These are phyloP conservation scores for Heliconius nattereri DNA, from an alignment of 1,140 invertebrate species.

Conservation along the genomic window DNA sequence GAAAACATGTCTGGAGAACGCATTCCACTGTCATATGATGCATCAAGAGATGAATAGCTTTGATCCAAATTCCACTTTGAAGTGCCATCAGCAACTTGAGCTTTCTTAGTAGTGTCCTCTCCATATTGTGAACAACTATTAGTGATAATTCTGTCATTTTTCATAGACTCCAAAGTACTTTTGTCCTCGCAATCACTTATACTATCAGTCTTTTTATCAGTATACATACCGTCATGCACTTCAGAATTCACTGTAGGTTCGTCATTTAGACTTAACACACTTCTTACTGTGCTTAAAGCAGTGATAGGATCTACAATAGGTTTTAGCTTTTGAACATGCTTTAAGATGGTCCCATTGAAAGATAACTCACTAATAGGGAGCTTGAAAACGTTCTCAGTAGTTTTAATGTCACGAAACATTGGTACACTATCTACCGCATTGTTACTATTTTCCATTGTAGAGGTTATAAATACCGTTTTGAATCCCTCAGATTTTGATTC, in stretches of 20 bases:
- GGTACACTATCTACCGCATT: constrained; percentile 77
- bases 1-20: constrained; percentile 82
- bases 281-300: constrained; percentile 58
- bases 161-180: constrained; percentile 46
- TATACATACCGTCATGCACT: constrained; percentile 22
- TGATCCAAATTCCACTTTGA: constrained; percentile 69
- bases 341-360: constrained; percentile 74
- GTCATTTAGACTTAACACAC: constrained; percentile 48
- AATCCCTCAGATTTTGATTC: constrained; percentile 60
- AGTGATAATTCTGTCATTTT: constrained; percentile 46
- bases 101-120: constrained; percentile 51
- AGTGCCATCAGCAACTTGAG: constrained; percentile 46
- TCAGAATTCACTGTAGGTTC: constrained; percentile 32
- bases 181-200: constrained; percentile 45
- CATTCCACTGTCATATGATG: constrained; percentile 75
- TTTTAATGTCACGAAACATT: constrained; percentile 62
- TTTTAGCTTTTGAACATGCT: constrained; percentile 75
- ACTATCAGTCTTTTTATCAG: constrained; percentile 19
- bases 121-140: constrained; percentile 59
- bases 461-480: constrained; percentile 69
- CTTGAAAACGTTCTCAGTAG: constrained; percentile 69
- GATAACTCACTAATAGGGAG: constrained; percentile 74
- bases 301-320: constrained; percentile 73
- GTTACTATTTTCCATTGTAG: constrained; percentile 80
- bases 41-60: constrained; percentile 72